Percentiles rank a stretch among this genome's conserved stretches.
Conservation (phyloP, 2,113 vertebrate species). For the Balaenoptera acutorostrata region DNA sequence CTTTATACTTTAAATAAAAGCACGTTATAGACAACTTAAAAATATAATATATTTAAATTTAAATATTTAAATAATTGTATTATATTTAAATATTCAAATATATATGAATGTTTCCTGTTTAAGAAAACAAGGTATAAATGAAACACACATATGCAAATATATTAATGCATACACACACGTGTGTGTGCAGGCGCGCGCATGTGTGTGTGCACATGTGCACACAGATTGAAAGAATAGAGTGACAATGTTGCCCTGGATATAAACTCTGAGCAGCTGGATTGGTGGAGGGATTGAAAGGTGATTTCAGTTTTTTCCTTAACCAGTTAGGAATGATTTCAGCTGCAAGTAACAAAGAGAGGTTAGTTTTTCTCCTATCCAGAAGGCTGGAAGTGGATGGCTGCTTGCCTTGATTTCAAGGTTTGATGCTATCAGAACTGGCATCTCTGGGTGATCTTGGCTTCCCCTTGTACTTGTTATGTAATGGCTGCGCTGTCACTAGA, state of each 20-base stretch:
- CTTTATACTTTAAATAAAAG: background rate
- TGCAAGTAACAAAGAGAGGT: background rate
- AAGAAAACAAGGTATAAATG: background rate
- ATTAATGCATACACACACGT: background rate
- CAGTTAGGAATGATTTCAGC: background rate
- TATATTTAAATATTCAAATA: background rate
- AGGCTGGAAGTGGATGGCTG: background rate
- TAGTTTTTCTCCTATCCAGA: background rate
- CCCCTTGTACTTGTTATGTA: fast-evolving
- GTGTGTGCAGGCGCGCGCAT: no score
- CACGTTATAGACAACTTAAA: background rate
- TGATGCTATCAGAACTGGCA: background rate
- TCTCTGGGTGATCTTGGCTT: background rate
- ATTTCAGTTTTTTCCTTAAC: background rate
- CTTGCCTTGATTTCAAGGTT: background rate
- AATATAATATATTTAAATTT: background rate
- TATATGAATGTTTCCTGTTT: background rate
- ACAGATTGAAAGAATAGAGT: background rate
- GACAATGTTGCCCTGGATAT: background rate
- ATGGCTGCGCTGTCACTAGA: background rate
- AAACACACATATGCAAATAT: background rate
- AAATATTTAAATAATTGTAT: background rate
- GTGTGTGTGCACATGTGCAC: background rate
- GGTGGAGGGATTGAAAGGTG: background rate
- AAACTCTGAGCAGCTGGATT: background rate